A percentile compares a stretch with the other conserved stretches of the same genome.
Conservation (phyloP, 2,797 vertebrate genomes). For the Avahi laniger region DNA sequence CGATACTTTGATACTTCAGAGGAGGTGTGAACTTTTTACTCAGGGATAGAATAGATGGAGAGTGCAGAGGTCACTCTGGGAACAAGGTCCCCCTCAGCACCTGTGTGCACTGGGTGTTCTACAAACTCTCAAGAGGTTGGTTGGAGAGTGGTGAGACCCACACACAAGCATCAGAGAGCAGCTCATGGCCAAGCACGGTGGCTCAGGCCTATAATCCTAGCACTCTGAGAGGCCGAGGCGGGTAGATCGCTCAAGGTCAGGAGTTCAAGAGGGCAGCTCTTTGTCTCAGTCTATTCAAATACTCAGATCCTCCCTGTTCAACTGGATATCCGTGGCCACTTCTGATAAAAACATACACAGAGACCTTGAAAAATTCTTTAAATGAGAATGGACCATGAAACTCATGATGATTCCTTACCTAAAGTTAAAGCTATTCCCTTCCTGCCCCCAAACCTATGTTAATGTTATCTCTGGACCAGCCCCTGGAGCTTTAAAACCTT, state of each 20-base stretch:
- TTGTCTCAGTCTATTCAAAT: background rate
- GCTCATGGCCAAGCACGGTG: background rate
- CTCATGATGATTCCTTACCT: background rate
- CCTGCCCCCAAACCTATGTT: background rate
- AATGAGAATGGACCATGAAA: background rate
- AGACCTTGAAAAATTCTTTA: background rate
- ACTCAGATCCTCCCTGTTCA: background rate
- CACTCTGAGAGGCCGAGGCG: no score
- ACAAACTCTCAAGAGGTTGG: background rate
- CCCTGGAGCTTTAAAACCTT: background rate
- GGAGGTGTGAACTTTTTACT: background rate
- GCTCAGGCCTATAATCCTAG: no score
- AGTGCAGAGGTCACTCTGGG: background rate
- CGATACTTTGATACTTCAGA: conserved; percentile 49
- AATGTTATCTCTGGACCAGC: background rate
- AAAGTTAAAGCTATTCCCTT: background rate
- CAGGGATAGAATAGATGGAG: background rate
- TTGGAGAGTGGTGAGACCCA: background rate
- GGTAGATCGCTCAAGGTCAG: no score
- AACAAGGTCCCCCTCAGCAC: background rate
- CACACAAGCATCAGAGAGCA: background rate
- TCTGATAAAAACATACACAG: background rate
- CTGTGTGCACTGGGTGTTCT: background rate
- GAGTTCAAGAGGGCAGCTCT: background rate
- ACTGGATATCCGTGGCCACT: background rate